phyloP scores from a whole-genome alignment of 2,113 vertebrate species.

The Laterallus jamaicensis region DNA sequence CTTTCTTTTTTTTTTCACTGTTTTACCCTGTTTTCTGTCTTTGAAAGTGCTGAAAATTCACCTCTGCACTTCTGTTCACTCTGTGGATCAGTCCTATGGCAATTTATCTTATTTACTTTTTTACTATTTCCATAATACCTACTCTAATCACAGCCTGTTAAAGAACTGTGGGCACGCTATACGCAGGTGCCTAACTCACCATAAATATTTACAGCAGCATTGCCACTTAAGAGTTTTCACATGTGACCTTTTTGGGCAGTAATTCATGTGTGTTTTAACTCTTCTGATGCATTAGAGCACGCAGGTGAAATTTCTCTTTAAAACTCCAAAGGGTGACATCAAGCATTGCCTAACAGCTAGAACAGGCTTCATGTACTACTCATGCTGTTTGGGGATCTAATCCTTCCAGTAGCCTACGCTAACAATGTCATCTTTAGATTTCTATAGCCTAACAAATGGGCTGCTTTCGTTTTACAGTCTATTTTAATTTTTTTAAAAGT shows the following conservation, averaged over 20 bases:
- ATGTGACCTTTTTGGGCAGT: neutral
- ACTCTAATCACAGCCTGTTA: neutral
- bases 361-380: neutral
- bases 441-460: neutral
- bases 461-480: neutral
- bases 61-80: neutral
- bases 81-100: neutral
- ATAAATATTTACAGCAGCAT: constrained; percentile 43
- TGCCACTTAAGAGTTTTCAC: constrained; percentile 22
- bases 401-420: neutral
- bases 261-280: constrained; percentile 21
- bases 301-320: constrained; percentile 20
- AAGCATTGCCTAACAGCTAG: neutral
- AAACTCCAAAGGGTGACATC: neutral
- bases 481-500: neutral
- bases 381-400: neutral
- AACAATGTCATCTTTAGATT: neutral
- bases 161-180: neutral
- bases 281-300: constrained; percentile 3
- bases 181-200: neutral
- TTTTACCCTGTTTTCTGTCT: neutral
- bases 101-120: neutral
- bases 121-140: neutral
- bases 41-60: neutral
- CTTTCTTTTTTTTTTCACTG: neutral